A percentile compares a stretch with the other conserved stretches of the same genome.
phyloP scores from a whole-genome alignment of 2,888 invertebrate species.

The Trisateles emortualis region DNA sequence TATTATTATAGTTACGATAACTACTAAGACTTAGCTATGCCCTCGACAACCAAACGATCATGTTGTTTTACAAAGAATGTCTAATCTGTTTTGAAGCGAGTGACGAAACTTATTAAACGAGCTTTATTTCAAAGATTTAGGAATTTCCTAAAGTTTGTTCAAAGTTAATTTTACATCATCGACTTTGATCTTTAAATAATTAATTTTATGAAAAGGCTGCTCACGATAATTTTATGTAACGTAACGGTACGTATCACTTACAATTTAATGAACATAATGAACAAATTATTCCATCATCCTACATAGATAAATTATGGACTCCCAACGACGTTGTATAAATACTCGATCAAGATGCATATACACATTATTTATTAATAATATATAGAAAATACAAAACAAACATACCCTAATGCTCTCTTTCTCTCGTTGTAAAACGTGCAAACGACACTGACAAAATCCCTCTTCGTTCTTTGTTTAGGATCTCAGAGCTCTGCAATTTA shows the following conservation, averaged over 20 bases:
- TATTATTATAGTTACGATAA: conserved; percentile 13
- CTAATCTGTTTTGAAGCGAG: conserved; percentile 42
- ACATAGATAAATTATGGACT: too few species aligned
- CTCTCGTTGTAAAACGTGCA: conserved; percentile 21
- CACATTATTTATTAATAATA: neutral
- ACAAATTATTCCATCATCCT: neutral
- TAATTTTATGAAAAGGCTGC: conserved; percentile 35
- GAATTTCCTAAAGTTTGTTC: conserved; percentile 42
- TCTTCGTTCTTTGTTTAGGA: conserved; percentile 40
- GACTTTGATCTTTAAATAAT: conserved; percentile 49
- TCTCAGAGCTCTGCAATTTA: conserved; percentile 34
- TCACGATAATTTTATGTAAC: conserved; percentile 20
- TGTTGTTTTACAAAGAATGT: conserved; percentile 43
- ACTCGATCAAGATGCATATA: neutral
- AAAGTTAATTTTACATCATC: conserved; percentile 44
- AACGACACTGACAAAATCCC: conserved; percentile 38
- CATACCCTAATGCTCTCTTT: conserved; percentile 27
- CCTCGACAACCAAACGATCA: conserved; percentile 18
- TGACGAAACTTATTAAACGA: conserved; percentile 44
- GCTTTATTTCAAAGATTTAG: conserved; percentile 43
- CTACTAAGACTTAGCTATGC: conserved; percentile 11
- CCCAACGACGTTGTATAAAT: too few species aligned
- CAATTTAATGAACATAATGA: conserved; percentile 9
- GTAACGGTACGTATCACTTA: conserved; percentile 14
- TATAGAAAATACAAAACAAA: conserved; percentile 16